These are phyloP conservation scores for Sebastolobus alascanus DNA, from an alignment of 2,797 vertebrate genomes.

Conservation along the genomic window DNA sequence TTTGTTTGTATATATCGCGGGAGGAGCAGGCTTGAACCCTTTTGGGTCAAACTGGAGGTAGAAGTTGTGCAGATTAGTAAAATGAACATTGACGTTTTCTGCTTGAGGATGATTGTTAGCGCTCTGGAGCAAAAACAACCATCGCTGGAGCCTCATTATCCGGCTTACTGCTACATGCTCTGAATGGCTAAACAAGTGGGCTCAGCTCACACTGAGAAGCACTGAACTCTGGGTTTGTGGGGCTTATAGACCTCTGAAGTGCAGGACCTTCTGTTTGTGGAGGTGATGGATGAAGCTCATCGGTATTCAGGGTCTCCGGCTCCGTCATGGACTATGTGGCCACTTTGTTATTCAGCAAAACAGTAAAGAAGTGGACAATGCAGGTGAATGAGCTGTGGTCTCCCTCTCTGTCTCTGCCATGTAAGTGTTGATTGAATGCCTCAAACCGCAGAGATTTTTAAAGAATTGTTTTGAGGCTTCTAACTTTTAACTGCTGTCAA, in stretches of 20 bases:
- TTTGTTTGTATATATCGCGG: not conserved
- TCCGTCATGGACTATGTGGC: constrained; percentile 33
- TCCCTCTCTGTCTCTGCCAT: constrained; percentile 11
- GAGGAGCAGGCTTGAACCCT: not conserved
- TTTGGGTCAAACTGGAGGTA: constrained; percentile 4
- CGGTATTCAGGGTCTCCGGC: constrained; percentile 60
- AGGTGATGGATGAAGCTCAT: constrained; percentile 73
- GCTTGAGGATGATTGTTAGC: constrained; percentile 52
- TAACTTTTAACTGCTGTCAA: constrained; percentile 32
- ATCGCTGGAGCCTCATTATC: constrained; percentile 59
- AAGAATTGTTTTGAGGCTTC: constrained; percentile 7
- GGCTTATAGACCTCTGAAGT: constrained; percentile 42
- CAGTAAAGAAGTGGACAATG: constrained; percentile 39
- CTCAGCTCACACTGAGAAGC: constrained; percentile 17
- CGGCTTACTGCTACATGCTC: constrained; percentile 38
- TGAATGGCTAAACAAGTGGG: constrained; percentile 37
- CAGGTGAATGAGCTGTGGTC: constrained; percentile 40
- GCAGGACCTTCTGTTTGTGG: constrained; percentile 57
- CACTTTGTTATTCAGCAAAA: constrained; percentile 41
- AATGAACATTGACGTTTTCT: constrained; percentile 42
- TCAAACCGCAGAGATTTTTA: not conserved
- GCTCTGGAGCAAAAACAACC: constrained; percentile 47
- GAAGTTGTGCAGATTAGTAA: constrained; percentile 43
- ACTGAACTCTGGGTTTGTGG: constrained; percentile 53
- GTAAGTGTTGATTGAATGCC: constrained; percentile 11